A percentile compares a stretch with the other conserved stretches of the same genome.
Conservation (phyloP, 2,113 vertebrate species). For the Phycodurus eques region DNA sequence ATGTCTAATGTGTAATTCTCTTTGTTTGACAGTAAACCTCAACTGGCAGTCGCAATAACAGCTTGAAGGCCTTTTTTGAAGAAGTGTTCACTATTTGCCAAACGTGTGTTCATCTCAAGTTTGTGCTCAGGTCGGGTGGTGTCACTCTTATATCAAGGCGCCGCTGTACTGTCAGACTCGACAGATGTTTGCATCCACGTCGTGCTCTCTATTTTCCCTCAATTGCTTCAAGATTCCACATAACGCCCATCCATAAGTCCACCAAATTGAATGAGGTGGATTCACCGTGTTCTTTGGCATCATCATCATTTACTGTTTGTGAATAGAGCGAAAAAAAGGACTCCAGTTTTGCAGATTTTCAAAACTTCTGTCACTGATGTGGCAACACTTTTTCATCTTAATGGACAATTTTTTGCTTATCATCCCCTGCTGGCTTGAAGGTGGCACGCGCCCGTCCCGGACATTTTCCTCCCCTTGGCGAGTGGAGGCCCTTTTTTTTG, state of each 20-base stretch:
- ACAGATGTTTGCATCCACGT: not conserved
- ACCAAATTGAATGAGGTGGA: not conserved
- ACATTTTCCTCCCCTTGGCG: not conserved
- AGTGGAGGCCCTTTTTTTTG: conserved; percentile 9
- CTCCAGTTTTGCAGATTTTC: not conserved
- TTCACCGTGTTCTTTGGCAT: not conserved
- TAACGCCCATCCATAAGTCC: not conserved
- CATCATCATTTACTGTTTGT: not conserved
- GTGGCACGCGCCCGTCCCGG: conserved; percentile 5
- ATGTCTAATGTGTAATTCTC: too few relatives aligned
- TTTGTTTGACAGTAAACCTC: too few relatives aligned
- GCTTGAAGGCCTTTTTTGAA: too few relatives aligned
- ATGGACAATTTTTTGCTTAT: conserved; percentile 32
- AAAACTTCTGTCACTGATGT: conserved; percentile 4
- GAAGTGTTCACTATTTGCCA: too few relatives aligned
- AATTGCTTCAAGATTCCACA: not conserved
- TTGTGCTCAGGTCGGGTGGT: too few relatives aligned
- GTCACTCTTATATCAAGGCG: too few relatives aligned
- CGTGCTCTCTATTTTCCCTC: not conserved
- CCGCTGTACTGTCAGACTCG: too few relatives aligned
- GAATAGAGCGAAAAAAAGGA: not conserved
- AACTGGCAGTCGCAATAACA: too few relatives aligned
- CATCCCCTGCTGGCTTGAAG: conserved; percentile 37
- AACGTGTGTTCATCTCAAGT: too few relatives aligned
- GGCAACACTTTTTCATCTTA: conserved; percentile 23